Evolutionary conservation across 2,113 vertebrate species (phyloP), one percentile per base, ranked within the genome.

Genomic region (Microtus pennsylvanicus): DNA sequence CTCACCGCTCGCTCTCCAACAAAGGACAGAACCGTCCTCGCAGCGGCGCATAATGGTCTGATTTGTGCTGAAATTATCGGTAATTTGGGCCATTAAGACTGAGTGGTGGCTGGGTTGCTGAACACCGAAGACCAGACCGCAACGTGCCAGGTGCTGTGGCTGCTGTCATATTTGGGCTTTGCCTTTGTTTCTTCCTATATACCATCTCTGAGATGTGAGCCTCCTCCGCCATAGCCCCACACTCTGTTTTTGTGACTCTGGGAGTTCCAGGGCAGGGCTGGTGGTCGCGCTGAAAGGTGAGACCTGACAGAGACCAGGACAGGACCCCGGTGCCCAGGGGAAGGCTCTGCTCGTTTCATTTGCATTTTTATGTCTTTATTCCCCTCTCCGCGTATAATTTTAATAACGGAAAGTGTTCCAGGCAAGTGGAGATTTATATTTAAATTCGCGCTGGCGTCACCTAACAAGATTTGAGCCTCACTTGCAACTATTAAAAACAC

Each of bases 351-450:
- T 26, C 24, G 26, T 38, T 86, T 97, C 95, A 95, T 98, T 97
- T 98, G 98, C 98, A 97, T 98, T 78, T 97, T 97, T 93, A 98
- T 98, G 95, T 90, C 98, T 96, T 98, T 94, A 95, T 92, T 98
- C 92, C 93, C 81, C 97, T 89, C 92, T 96, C 98, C 95, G 95
- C 95, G 90, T 91, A 93, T 91, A 90, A 94, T 96, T 97, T 95
- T 90, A 92, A 95, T 98, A 96, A 95, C 67, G 87, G 94, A 77
- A 96, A 77, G 30, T 35, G 35, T 74, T 82, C 61, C 89, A 90
- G 82, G 58, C 90, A 19, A 97, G 95, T 0, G 78, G 95, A 97
- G 94, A 97, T 92, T 72, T 87, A 97, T 95, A 94, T 96, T 30
- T 47, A 65, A 97, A 97, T 95, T 83, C 65, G 80, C 83, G 95